These are phyloP conservation scores for Sebastiscus tertius DNA, from an alignment of 2,797 vertebrate genomes.

Conservation along the genomic window DNA sequence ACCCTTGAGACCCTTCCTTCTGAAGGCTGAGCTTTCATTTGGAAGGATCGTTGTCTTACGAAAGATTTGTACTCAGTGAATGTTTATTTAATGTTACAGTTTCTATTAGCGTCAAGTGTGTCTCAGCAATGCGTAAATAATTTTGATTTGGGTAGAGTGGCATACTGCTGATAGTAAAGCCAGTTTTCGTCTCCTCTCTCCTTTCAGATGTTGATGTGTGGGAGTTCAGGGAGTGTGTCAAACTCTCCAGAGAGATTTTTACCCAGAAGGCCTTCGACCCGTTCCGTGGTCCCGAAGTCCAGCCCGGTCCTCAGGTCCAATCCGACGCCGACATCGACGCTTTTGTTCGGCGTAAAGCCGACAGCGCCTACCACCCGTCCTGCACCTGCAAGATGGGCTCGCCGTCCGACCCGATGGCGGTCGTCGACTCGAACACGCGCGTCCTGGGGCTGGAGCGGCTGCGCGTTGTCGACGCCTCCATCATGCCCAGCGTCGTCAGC, in stretches of 20 bases:
- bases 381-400: conserved; percentile 97
- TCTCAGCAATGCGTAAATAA: not conserved
- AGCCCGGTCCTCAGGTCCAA: conserved; percentile 85
- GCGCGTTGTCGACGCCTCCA: conserved; percentile 93
- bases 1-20: not conserved
- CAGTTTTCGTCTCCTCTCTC: not conserved
- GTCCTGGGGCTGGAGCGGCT: conserved; percentile 91
- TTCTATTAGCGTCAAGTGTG: not conserved
- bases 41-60: not conserved
- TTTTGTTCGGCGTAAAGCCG: conserved; percentile 91
- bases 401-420: conserved; percentile 84
- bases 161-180: not conserved
- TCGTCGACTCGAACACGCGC: conserved; percentile 88
- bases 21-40: not conserved
- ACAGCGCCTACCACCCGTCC: conserved; percentile 96
- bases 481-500: conserved; percentile 97
- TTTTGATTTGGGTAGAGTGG: not conserved
- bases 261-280: conserved; percentile 91
- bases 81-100: not conserved
- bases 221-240: conserved; percentile 92
- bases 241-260: conserved; percentile 92
- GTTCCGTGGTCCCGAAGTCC: conserved; percentile 90
- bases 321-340: conserved; percentile 93
- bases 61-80: not conserved
- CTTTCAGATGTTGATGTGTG: conserved; percentile 87